phyloP scores from a whole-genome alignment of 2,113 vertebrate genomes.

The Chlorodrepanis virens region DNA sequence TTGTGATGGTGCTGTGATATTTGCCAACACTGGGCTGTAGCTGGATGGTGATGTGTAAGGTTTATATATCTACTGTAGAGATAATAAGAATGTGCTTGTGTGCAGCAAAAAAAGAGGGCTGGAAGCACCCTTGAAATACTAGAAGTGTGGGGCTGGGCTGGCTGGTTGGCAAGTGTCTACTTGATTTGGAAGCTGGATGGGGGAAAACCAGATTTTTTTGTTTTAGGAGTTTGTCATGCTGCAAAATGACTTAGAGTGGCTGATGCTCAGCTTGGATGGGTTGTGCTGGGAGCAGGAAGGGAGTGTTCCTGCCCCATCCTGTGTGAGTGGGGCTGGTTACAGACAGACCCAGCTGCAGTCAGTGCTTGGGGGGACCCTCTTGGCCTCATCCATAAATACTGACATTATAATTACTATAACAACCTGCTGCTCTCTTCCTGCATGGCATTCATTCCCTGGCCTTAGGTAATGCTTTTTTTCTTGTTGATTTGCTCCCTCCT shows the following conservation, averaged over 20 bases:
- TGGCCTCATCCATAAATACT: background rate
- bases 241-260: background rate
- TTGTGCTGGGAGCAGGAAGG: background rate
- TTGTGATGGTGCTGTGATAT: constrained; percentile 10
- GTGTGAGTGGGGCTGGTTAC: background rate
- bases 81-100: background rate
- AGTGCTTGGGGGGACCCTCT: background rate
- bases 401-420: background rate
- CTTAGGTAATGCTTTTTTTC: background rate
- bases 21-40: background rate
- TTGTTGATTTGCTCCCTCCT: background rate
- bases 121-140: background rate
- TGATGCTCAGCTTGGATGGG: background rate
- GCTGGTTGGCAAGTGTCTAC: background rate
- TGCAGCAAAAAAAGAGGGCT: background rate
- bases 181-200: background rate
- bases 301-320: background rate
- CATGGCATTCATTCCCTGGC: background rate
- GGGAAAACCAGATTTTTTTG: background rate
- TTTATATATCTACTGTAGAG: background rate
- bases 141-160: background rate
- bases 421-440: background rate
- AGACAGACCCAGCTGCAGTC: background rate
- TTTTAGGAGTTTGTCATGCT: background rate
- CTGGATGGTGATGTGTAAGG: background rate